phyloP scores from a whole-genome alignment of 2,113 vertebrate species.

The Pseudonaja textilis region DNA sequence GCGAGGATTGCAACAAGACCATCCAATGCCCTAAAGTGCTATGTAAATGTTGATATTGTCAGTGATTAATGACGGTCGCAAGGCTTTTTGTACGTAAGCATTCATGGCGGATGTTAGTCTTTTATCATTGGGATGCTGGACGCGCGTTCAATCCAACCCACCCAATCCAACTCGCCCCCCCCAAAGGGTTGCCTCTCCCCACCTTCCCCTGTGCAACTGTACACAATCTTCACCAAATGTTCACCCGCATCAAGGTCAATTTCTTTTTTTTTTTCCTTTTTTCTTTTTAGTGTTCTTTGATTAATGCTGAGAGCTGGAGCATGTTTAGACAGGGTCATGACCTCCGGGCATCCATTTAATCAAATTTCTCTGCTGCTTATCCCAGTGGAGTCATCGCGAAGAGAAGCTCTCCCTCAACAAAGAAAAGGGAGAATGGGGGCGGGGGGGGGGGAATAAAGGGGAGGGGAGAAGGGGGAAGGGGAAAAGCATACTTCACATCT shows the following conservation, averaged over 20 bases:
- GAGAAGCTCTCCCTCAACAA: slow-evolving; percentile 78
- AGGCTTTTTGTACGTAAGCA: background rate
- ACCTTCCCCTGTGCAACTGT: slow-evolving; percentile 25
- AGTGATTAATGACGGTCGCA: background rate
- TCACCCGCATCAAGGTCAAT: slow-evolving; percentile 41
- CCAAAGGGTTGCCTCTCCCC: background rate
- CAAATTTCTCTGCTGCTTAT: slow-evolving; percentile 83
- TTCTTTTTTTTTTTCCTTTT: slow-evolving; percentile 30
- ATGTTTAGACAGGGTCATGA: slow-evolving; percentile 84
- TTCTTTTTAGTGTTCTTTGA: slow-evolving; percentile 74
- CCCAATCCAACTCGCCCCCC: too few relatives aligned
- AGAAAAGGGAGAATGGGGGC: slow-evolving; percentile 44
- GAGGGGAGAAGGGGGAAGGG: background rate
- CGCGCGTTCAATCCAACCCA: background rate
- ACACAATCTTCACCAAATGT: slow-evolving; percentile 62
- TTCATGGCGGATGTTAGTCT: background rate
- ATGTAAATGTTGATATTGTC: background rate
- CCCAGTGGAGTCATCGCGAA: slow-evolving; percentile 77
- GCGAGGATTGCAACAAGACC: background rate
- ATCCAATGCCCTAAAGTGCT: background rate
- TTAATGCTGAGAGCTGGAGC: slow-evolving; percentile 86
- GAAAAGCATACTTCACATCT: slow-evolving; percentile 70
- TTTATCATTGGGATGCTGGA: background rate
- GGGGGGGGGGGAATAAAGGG: background rate
- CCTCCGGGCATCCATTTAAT: slow-evolving; percentile 87